Evolutionary conservation across 2,797 vertebrate genomes (phyloP), one percentile per base, ranked within the genome.

Genomic region (Craterocephalus amniculus): DNA sequence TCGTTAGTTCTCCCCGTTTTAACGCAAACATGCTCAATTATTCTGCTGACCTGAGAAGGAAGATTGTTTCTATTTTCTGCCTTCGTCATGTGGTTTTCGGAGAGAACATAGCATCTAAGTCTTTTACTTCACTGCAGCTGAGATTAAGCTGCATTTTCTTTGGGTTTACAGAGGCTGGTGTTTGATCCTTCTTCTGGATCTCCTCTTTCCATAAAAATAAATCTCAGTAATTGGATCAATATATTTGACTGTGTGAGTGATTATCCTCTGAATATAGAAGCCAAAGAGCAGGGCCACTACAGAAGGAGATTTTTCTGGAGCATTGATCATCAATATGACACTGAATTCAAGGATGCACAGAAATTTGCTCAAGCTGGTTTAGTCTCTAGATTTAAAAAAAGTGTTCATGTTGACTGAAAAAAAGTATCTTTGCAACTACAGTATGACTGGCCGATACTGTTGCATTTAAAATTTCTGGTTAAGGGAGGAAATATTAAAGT

Each of bases 161-260:
- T 40, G 51, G 59, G 67, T 72, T 63, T 72, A 36, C 52, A 74
- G 63, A 54, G 24, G 35, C 60, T 51, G 48, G 26, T 34, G 60
- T 77, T 61, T 59, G 72, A 68, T 73, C 56, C 73, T 55, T 71
- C 18, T 63, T 76, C 70, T 52, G 73, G 67, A 69, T 70, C 48
- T 61, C n/a, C 43, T 0, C 1, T 48, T 54, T 63, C 55, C 64
- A 65, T 74, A 72, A 71, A 78, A 82, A 49, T 22, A 58, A 79
- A 82, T 76, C 62, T 31, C 36, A 60, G 56, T 84, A 85, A 85
- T 81, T 86, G 66, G 64, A 87, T 87, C 77, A 84, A 81, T 86
- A 85, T 67, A 70, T 84, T 35, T 86, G 62, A 81, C 67, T 0
- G 26, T 0, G 26, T 48, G 45, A 85, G 79, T 0, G 4, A 78